These are phyloP conservation scores for Ectropis grisescens DNA, from an alignment of 1,140 invertebrate genomes.

Conservation along the genomic window DNA sequence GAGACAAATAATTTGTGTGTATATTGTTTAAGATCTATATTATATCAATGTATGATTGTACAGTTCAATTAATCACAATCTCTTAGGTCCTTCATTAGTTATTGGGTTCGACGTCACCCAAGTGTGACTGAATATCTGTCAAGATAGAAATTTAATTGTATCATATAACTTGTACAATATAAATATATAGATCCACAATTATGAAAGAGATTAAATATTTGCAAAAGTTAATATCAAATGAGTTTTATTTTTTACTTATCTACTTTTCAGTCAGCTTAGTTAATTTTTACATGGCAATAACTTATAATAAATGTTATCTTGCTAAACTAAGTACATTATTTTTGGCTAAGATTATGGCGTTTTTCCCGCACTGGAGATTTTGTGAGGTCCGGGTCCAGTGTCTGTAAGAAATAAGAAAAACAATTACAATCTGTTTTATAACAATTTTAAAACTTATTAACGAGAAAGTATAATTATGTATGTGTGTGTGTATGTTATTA, in stretches of 20 bases:
- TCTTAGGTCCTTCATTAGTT: constrained; percentile 36
- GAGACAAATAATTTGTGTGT: constrained; percentile 66
- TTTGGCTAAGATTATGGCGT: constrained; percentile 27
- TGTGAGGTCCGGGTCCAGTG: constrained; percentile 48
- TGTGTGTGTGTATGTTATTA: too few relatives aligned
- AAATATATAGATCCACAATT: constrained; percentile 72
- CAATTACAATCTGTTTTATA: too few relatives aligned
- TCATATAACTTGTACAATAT: constrained; percentile 72
- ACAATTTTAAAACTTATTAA: too few relatives aligned
- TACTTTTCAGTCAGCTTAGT: constrained; percentile 24
- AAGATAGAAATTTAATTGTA: constrained; percentile 64
- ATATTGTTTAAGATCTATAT: constrained; percentile 61
- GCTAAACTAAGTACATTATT: constrained; percentile 27
- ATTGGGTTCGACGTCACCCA: constrained; percentile 31
- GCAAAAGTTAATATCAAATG: constrained; percentile 62
- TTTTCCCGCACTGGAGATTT: constrained; percentile 20
- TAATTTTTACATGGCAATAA: constrained; percentile 15
- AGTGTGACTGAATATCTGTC: constrained; percentile 35
- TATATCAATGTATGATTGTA: constrained; percentile 50
- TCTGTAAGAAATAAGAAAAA: constrained; percentile 25
- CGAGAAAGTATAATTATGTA: too few relatives aligned
- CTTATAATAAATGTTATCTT: constrained; percentile 16
- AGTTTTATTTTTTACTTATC: constrained; percentile 40
- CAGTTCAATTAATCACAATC: constrained; percentile 38
- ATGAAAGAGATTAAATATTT: constrained; percentile 72